Base-by-base conservation (phyloP, 2,797 vertebrate genomes). In the Chrysolophus pictus region DNA sequence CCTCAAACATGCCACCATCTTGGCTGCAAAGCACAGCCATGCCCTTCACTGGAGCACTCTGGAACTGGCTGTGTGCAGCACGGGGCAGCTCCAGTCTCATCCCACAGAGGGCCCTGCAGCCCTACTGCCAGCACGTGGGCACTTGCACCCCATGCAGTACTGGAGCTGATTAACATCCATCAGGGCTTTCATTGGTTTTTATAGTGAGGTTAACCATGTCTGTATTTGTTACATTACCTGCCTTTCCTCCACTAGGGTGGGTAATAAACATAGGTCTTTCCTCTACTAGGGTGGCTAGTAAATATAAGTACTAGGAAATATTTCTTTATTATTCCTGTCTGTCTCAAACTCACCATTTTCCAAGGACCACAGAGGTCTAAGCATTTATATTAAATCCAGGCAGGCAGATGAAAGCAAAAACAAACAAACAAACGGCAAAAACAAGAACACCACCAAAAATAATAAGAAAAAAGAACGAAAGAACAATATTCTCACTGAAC, bases 51-150 rank as follows among this genome's bases (percentile, higher is more conserved):
- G 42, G 47, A 17, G 6, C 0, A 1, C 35, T 16, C 18, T 55
- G 63, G 33, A 64, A 17, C 19, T 2, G 0, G 11, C n/a, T 31
- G 26, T 35, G 15, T 21, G 24, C 1, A 0, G 35, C 51, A 4
- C 0, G 0, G 56, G 13, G 28, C 69, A 41, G 19, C 41, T 41
- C 37, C 0, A 0, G 29, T 17, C 5, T 8, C 11, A 26, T 31
- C 53, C 68, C 67, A 14, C 2, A 2, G 42, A 31, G 6, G 17
- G 0, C 18, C 16, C 1, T 3, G 2, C 11, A 29, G 41, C 2
- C 10, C 9, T 5, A 55, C 33, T 6, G 7, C 18, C 29, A 33
- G n/a, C 1, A 0, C 18, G 16, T 31, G 23, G 23, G 3, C 21
- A 53, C 2, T 6, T 12, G 4, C 37, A 31, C 7, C 1, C 12